Percentiles rank a stretch among this genome's conserved stretches.
Evolutionary conservation across 2,113 vertebrate species (phyloP).

Genomic region (Oophaga pumilio): DNA sequence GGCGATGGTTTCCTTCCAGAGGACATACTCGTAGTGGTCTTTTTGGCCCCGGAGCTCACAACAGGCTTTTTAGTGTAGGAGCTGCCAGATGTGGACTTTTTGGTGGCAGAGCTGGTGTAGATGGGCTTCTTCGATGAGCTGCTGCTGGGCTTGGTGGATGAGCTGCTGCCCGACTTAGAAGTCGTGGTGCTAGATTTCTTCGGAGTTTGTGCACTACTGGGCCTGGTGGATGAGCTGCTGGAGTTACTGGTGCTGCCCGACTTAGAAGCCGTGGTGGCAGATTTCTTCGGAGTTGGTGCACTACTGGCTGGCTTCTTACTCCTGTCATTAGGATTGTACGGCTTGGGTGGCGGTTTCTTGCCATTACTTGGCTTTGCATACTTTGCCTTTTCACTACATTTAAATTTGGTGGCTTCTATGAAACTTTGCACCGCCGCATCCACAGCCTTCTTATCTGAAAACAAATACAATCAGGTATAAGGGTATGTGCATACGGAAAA

Average conservation of each 20-base stretch:
- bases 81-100: neutral
- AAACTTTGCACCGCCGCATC: conserved; percentile 62
- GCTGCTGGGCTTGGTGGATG: conserved; percentile 45
- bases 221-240: conserved; percentile 56
- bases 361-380: neutral
- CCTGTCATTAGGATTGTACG: conserved; percentile 59
- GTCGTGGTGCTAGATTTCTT: neutral
- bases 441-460: conserved; percentile 65
- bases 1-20: neutral
- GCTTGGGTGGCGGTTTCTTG: conserved; percentile 34
- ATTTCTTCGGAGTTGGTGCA: neutral
- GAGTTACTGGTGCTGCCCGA: neutral
- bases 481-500: too few species aligned
- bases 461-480: neutral
- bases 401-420: conserved; percentile 15
- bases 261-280: neutral
- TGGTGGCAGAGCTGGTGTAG: neutral
- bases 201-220: conserved; percentile 24
- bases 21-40: neutral
- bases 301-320: conserved; percentile 59
- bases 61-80: neutral
- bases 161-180: neutral
- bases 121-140: neutral
- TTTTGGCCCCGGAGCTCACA: conserved; percentile 10
- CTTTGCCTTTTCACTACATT: neutral